Conservation (phyloP, 2,797 vertebrate genomes). For the Eptatretus atami region DNA sequence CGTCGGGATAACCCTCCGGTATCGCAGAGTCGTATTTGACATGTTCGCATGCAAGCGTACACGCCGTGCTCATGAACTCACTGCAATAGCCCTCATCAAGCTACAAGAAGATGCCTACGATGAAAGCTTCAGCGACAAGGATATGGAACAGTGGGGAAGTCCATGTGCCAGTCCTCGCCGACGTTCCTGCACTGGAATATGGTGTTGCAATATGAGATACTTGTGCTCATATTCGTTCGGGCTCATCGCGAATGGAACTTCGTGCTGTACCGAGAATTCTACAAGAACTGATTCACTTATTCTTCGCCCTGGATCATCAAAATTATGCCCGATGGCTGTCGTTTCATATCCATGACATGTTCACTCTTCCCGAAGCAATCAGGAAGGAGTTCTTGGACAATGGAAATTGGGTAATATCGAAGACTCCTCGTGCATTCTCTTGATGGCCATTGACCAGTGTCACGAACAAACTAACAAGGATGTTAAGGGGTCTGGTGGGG, state of each 20-base stretch:
- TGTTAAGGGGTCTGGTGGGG: background rate
- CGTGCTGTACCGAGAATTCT: background rate
- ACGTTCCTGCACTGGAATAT: background rate
- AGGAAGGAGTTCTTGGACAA: background rate
- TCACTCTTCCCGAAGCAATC: background rate
- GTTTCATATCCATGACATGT: background rate
- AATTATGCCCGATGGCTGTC: background rate
- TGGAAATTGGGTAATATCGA: too few relatives aligned
- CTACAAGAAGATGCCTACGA: too few relatives aligned
- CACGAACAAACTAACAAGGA: background rate
- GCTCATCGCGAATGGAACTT: background rate
- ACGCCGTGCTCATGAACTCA: too few relatives aligned
- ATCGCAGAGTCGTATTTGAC: too few relatives aligned
- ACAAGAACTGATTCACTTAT: background rate
- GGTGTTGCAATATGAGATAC: background rate
- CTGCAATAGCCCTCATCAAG: too few relatives aligned
- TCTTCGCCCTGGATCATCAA: background rate
- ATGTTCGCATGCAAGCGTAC: too few relatives aligned
- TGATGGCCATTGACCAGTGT: background rate
- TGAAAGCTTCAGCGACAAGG: too few relatives aligned
- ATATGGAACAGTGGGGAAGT: too few relatives aligned
- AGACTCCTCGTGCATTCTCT: too few relatives aligned
- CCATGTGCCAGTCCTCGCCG: background rate
- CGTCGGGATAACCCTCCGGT: too few relatives aligned
- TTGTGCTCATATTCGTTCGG: background rate